Percentiles rank a stretch among this genome's conserved stretches.
phyloP scores from a whole-genome alignment of 2,113 vertebrate species.

The Mirounga angustirostris region DNA sequence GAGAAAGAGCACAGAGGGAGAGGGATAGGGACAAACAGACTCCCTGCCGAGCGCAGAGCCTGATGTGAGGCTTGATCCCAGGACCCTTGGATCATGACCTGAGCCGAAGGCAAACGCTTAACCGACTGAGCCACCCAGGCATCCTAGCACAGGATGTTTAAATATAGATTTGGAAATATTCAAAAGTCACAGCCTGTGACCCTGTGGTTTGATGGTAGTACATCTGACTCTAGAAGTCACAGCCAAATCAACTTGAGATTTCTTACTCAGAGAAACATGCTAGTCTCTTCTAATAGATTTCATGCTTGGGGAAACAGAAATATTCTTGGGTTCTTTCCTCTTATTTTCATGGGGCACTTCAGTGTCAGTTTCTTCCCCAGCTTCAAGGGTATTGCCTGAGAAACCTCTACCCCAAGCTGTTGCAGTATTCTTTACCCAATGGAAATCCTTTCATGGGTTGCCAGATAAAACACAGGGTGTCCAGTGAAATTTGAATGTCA shows the following conservation, averaged over 20 bases:
- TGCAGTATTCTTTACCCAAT: neutral
- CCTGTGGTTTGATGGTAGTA: neutral
- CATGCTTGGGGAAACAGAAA: neutral
- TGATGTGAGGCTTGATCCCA: neutral
- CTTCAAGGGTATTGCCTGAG: neutral
- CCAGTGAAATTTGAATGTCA: conserved; percentile 40
- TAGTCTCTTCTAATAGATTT: neutral
- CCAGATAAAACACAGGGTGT: neutral
- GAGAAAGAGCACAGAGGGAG: neutral
- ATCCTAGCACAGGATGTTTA: neutral
- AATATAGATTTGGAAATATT: neutral
- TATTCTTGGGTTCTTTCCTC: neutral
- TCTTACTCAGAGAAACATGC: neutral
- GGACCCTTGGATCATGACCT: neutral
- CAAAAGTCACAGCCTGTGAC: neutral
- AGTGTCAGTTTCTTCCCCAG: neutral
- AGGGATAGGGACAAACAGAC: neutral
- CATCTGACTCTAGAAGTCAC: neutral
- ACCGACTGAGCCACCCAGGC: neutral
- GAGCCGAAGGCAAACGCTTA: neutral
- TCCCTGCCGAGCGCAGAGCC: neutral
- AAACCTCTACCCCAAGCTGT: neutral
- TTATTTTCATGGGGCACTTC: neutral
- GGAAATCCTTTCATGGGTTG: neutral
- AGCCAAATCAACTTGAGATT: neutral